Conservation (phyloP, 2,888 invertebrate species). For the Campoplex capitator region DNA sequence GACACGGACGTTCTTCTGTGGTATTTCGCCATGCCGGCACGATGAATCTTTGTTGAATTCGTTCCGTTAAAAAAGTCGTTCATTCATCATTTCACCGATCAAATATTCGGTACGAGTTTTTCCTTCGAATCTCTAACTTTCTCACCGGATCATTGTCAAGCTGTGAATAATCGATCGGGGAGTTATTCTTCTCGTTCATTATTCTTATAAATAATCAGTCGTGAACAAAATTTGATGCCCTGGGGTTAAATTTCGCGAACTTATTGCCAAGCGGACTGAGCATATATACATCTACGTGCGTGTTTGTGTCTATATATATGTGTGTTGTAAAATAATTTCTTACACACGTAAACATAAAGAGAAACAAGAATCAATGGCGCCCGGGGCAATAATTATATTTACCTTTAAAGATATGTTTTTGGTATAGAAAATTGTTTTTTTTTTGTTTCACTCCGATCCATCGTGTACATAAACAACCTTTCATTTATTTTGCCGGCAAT, state of each 20-base stretch:
- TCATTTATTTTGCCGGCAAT: neutral
- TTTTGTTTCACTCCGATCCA: neutral
- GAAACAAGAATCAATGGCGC: constrained; percentile 66
- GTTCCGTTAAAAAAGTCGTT: constrained; percentile 28
- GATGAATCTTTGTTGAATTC: constrained; percentile 53
- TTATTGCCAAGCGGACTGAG: constrained; percentile 17
- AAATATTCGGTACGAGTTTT: constrained; percentile 9
- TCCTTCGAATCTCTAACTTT: constrained; percentile 4
- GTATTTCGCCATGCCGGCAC: constrained; percentile 71
- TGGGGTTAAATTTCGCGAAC: constrained; percentile 35
- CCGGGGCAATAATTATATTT: constrained; percentile 38
- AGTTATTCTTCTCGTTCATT: neutral
- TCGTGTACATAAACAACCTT: neutral
- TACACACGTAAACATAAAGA: constrained; percentile 62
- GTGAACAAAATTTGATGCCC: neutral
- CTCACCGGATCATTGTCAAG: constrained; percentile 10
- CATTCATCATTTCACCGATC: constrained; percentile 7
- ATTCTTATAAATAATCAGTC: constrained; percentile 14
- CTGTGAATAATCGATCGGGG: constrained; percentile 20
- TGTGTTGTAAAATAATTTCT: constrained; percentile 11
- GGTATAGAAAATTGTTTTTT: neutral
- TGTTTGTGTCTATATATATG: constrained; percentile 1
- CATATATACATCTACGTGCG: neutral
- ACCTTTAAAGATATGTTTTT: constrained; percentile 23
- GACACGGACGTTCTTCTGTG: constrained; percentile 27